Conservation (phyloP, 2,113 vertebrate species). For the Passer domesticus region DNA sequence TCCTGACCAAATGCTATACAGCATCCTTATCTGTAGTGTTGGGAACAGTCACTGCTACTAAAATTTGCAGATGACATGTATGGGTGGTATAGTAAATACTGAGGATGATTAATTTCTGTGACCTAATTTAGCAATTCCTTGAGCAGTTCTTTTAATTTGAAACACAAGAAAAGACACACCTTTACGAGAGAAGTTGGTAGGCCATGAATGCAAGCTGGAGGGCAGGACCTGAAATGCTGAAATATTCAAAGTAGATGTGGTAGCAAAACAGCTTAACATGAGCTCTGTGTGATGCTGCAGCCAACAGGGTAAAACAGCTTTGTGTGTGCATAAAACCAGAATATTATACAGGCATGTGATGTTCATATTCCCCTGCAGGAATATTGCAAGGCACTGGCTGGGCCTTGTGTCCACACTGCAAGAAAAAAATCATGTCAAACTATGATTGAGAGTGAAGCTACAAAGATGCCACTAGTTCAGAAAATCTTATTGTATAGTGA, state of each 20-base stretch:
- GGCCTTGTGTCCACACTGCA: background rate
- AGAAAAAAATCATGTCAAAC: background rate
- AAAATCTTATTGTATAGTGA: background rate
- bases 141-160: background rate
- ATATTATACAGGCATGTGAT: background rate
- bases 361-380: background rate
- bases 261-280: background rate
- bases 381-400: background rate
- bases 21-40: background rate
- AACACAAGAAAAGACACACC: background rate
- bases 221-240: background rate
- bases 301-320: background rate
- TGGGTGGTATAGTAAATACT: background rate
- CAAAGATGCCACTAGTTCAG: background rate
- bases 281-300: background rate
- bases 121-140: background rate
- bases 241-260: background rate
- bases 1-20: slow-evolving; percentile 48
- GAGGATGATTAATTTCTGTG: background rate
- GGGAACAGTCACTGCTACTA: background rate
- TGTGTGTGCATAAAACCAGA: background rate
- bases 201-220: background rate
- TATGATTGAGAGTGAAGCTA: background rate
- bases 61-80: background rate
- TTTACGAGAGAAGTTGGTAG: background rate